Conservation (phyloP, 2,888 invertebrate genomes). For the Agrypnus murinus region DNA sequence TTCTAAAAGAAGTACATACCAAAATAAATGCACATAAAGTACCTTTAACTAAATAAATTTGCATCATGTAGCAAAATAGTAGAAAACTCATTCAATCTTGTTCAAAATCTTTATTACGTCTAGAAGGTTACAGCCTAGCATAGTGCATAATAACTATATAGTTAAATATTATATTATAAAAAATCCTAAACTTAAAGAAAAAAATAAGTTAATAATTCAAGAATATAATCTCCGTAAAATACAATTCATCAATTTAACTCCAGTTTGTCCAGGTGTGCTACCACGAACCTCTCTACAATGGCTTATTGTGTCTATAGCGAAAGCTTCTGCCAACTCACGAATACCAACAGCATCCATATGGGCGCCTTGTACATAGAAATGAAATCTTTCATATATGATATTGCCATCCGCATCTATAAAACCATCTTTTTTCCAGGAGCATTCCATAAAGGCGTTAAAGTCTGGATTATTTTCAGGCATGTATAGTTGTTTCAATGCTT, state of each 20-base stretch:
- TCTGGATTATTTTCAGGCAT: conserved; percentile 39
- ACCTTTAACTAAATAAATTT: too few species aligned
- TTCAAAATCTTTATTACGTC: too few species aligned
- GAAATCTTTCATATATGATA: conserved; percentile 8
- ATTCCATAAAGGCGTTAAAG: conserved; percentile 42
- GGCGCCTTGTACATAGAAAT: conserved; percentile 29
- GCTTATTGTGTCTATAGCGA: conserved; percentile 34
- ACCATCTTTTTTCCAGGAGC: conserved; percentile 42
- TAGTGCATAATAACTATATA: too few species aligned
- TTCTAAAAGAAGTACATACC: too few species aligned
- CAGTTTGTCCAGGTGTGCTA: conserved; percentile 33
- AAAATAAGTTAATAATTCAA: too few species aligned
- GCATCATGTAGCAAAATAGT: too few species aligned
- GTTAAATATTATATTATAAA: too few species aligned
- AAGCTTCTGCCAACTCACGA: conserved; percentile 25
- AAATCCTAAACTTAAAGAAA: too few species aligned
- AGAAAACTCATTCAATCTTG: too few species aligned
- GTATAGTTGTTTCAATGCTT: conserved; percentile 32
- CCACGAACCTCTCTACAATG: conserved; percentile 30
- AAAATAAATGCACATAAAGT: too few species aligned
- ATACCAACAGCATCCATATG: conserved; percentile 33
- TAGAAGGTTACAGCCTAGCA: too few species aligned
- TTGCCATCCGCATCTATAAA: conserved; percentile 30
- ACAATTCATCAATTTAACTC: conserved; percentile 38
- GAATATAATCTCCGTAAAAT: conserved; percentile 29